Evolutionary conservation across 23 tunicate genomes (phyloP).

Genomic region (Clavelina lepadiformis): DNA sequence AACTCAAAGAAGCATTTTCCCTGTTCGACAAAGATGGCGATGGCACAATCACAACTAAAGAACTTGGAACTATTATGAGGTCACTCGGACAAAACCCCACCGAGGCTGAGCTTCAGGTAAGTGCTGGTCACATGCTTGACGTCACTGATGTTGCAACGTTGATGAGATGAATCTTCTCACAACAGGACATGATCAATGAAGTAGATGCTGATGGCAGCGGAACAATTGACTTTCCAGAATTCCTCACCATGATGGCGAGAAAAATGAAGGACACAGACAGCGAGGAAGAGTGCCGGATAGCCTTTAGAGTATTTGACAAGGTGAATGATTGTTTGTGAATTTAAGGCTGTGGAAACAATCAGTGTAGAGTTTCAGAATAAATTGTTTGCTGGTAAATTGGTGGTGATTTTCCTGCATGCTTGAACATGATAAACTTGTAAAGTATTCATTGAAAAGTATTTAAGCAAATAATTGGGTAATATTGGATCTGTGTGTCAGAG

Average conservation of each 20-base stretch:
- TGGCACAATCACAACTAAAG: constrained; percentile 97
- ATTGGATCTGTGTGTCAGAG: too few species aligned
- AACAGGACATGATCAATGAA: constrained; percentile 98
- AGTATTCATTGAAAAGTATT: too few species aligned
- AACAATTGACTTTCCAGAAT: constrained; percentile 95
- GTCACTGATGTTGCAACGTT: neutral
- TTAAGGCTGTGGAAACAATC: too few species aligned
- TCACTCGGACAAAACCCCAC: constrained; percentile 97
- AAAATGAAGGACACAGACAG: constrained; percentile 97
- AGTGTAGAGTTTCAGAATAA: too few species aligned
- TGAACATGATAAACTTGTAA: too few species aligned
- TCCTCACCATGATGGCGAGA: constrained; percentile 97
- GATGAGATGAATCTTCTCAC: neutral
- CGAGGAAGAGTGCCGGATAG: constrained; percentile 94
- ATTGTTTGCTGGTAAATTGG: too few species aligned
- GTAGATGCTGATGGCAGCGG: constrained; percentile 99
- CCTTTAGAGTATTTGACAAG: constrained; percentile 95
- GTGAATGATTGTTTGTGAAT: too few species aligned
- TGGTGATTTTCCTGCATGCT: too few species aligned
- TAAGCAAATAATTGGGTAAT: too few species aligned
- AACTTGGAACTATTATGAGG: constrained; percentile 96
- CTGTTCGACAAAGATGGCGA: constrained; percentile 98
- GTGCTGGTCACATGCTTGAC: neutral
- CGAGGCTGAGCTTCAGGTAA: constrained; percentile 91
- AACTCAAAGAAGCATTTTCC: constrained; percentile 98